Evolutionary conservation across 2,888 invertebrate genomes (phyloP).

Genomic region (Leptura quadrifasciata): DNA sequence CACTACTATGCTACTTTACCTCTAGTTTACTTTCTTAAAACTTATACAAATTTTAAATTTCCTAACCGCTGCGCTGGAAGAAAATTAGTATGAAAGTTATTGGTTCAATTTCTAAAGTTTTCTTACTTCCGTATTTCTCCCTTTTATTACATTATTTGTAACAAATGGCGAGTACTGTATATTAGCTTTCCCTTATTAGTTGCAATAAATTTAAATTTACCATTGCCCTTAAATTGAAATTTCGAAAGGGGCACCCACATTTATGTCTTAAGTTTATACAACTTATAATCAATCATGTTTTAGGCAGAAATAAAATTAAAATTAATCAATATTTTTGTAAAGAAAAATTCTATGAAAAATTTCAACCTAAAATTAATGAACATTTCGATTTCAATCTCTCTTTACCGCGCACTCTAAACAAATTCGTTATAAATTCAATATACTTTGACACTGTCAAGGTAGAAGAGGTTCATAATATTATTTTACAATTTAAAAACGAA

Average conservation of each 20-base stretch:
- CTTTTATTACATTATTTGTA: not conserved
- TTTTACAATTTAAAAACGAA: too few relatives aligned
- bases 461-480: too few relatives aligned
- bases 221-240: not conserved
- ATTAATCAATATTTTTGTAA: not conserved
- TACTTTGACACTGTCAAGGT: too few relatives aligned
- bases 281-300: not conserved
- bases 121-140: not conserved
- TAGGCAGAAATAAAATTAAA: not conserved
- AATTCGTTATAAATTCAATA: too few relatives aligned
- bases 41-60: not conserved
- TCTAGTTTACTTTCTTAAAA: not conserved
- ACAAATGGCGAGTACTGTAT: not conserved
- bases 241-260: not conserved
- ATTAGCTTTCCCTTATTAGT: not conserved
- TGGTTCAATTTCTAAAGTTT: not conserved
- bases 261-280: not conserved
- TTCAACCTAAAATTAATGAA: too few relatives aligned
- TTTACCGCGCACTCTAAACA: too few relatives aligned
- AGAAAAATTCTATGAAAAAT: too few relatives aligned
- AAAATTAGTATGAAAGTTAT: not conserved
- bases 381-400: too few relatives aligned
- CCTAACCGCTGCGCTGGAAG: not conserved
- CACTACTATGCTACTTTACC: not conserved
- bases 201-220: not conserved